Conservation (phyloP, 2,797 vertebrate species). For the Acrocephalus scirpaceus region DNA sequence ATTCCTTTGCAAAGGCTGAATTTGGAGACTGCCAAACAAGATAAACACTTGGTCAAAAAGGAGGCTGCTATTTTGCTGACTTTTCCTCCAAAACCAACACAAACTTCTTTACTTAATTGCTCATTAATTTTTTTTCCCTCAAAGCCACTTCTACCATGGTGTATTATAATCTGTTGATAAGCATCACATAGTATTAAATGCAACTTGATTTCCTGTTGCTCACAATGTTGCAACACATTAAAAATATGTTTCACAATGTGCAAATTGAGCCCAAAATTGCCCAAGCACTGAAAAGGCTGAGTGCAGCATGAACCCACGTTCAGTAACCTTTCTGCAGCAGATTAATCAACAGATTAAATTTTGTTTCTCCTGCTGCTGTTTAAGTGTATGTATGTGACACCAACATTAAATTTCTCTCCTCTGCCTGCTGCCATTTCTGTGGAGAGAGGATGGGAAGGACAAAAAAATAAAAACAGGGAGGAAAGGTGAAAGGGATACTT, state of each 20-base stretch:
- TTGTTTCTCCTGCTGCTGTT: constrained; percentile 2
- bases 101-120: background rate
- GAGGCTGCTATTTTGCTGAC: background rate
- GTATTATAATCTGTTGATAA: background rate
- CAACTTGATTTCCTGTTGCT: background rate
- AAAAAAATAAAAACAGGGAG: background rate
- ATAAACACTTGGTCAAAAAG: background rate
- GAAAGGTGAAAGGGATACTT: constrained; percentile 26
- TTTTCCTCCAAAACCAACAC: background rate
- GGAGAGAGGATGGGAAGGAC: background rate
- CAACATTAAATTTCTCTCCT: background rate
- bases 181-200: background rate
- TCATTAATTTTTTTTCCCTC: background rate
- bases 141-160: background rate
- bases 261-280: background rate
- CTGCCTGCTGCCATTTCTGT: background rate
- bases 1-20: constrained; percentile 27
- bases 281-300: background rate
- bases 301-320: background rate
- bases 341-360: background rate
- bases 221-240: background rate
- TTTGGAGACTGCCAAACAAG: background rate
- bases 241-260: background rate
- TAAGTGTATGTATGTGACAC: background rate
- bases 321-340: background rate